phyloP scores from a whole-genome alignment of 2,113 vertebrate species.

The Hystrix brachyura region DNA sequence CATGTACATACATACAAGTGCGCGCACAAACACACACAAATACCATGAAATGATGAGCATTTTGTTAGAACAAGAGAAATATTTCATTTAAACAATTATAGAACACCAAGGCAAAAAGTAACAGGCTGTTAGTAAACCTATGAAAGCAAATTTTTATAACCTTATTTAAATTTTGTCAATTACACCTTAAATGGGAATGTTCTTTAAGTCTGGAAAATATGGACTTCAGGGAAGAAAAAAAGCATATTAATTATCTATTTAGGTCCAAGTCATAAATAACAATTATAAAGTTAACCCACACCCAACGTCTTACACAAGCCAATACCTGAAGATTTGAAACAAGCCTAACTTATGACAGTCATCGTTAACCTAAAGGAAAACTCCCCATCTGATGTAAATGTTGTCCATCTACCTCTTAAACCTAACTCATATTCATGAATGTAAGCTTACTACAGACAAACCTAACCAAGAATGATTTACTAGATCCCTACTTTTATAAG shows the following conservation, averaged over 20 bases:
- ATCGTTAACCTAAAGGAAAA: neutral
- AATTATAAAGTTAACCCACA: slow-evolving; percentile 11
- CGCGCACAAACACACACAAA: neutral
- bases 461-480: neutral
- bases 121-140: neutral
- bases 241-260: neutral
- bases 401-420: neutral
- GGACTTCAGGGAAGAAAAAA: neutral
- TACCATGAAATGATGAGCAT: neutral
- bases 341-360: neutral
- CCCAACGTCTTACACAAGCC: neutral
- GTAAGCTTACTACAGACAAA: neutral
- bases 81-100: neutral
- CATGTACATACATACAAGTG: neutral
- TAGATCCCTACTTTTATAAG: neutral
- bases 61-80: neutral
- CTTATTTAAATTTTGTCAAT: neutral
- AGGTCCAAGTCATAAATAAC: neutral
- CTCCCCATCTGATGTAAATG: neutral
- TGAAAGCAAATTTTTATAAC: slow-evolving; percentile 1
- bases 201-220: neutral
- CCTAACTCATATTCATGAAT: neutral
- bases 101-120: neutral
- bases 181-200: neutral
- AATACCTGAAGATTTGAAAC: neutral